Percentiles rank a stretch among this genome's conserved stretches.
Evolutionary conservation across 2,888 invertebrate genomes (phyloP).

Genomic region (Heliothis peltigera): DNA sequence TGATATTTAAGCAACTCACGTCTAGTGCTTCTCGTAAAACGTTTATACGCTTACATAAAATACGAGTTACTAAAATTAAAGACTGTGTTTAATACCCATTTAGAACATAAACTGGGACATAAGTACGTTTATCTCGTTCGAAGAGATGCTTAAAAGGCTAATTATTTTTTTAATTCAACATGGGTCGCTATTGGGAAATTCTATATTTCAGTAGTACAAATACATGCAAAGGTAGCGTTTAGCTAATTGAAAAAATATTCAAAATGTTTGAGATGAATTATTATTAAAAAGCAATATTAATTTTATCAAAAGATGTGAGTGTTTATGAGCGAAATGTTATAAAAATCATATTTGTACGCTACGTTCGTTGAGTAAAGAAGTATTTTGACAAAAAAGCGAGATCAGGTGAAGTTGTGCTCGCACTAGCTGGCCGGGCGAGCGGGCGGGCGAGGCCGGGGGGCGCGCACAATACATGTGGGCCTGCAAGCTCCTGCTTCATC

Average conservation of each 20-base stretch:
- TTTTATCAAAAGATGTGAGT: no score
- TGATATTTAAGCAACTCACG: constrained; percentile 80
- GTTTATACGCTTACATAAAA: constrained; percentile 79
- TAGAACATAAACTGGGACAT: constrained; percentile 71
- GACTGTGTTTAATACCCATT: constrained; percentile 76
- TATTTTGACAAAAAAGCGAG: constrained; percentile 35
- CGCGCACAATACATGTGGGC: constrained; percentile 62
- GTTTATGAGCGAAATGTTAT: not conserved
- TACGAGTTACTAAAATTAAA: constrained; percentile 79
- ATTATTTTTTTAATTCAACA: constrained; percentile 57
- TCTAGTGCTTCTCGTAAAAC: constrained; percentile 79
- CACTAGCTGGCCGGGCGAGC: constrained; percentile 15
- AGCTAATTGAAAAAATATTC: not conserved
- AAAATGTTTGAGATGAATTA: not conserved
- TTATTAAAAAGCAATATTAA: not conserved
- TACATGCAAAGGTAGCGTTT: not conserved
- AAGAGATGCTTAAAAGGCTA: constrained; percentile 59
- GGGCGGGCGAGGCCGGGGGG: constrained; percentile 19
- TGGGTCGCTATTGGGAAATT: constrained; percentile 33
- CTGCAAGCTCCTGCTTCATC: constrained; percentile 72
- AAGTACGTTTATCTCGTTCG: constrained; percentile 68
- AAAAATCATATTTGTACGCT: not conserved
- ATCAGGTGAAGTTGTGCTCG: constrained; percentile 34
- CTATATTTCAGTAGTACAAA: constrained; percentile 10
- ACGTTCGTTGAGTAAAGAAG: constrained; percentile 12